These are phyloP conservation scores for Macrotus californicus DNA, from an alignment of 2,113 vertebrate species.

Conservation along the genomic window DNA sequence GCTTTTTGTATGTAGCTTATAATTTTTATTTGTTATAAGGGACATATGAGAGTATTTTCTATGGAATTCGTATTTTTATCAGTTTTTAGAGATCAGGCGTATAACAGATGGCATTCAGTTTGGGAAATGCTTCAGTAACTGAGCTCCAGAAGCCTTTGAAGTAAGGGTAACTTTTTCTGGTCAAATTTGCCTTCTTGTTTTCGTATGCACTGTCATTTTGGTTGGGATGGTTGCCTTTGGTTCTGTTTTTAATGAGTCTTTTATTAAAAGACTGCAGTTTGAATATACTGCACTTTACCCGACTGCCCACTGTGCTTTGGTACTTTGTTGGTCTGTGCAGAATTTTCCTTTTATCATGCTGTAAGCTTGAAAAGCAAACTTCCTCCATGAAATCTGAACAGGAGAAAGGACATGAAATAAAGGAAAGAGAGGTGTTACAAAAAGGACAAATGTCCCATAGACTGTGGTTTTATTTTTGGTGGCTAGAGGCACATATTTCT, in stretches of 20 bases:
- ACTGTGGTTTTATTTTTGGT: background rate
- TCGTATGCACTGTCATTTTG: background rate
- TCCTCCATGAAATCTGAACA: background rate
- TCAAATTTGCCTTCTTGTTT: background rate
- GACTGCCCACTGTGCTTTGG: background rate
- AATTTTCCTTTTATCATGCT: background rate
- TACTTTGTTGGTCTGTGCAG: background rate
- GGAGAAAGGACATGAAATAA: background rate
- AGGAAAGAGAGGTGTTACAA: background rate
- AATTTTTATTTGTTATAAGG: background rate
- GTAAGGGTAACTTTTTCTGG: background rate
- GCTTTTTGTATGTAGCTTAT: background rate
- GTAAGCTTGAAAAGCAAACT: background rate
- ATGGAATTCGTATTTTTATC: background rate
- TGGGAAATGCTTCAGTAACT: background rate
- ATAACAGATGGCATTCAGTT: background rate
- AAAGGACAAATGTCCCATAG: background rate
- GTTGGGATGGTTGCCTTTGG: background rate
- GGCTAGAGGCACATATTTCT: constrained; percentile 18
- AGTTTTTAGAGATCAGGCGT: background rate
- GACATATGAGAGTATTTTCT: background rate
- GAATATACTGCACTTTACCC: background rate
- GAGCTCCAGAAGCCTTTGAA: background rate
- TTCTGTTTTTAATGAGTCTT: background rate
- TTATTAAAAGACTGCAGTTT: background rate